phyloP scores from a whole-genome alignment of 2,797 vertebrate genomes.

The Naso thynnoides region DNA sequence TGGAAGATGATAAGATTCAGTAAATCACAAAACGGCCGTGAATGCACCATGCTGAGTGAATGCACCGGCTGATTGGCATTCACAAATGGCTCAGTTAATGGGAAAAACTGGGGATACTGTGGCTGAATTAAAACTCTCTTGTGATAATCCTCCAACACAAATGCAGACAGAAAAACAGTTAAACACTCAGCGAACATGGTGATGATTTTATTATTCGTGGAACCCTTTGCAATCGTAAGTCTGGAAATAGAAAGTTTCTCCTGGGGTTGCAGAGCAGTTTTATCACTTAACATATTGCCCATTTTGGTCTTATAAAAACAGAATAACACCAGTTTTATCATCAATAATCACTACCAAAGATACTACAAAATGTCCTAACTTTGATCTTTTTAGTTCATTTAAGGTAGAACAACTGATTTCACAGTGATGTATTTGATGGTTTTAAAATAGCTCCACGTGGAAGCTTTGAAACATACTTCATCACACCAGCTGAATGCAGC shows the following conservation, averaged over 20 bases:
- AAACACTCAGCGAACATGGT: not conserved
- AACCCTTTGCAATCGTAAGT: not conserved
- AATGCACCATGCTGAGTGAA: conserved; percentile 12
- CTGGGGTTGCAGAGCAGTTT: not conserved
- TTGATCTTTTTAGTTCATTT: not conserved
- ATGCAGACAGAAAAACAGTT: not conserved
- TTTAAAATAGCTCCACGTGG: conserved; percentile 1
- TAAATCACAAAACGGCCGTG: conserved; percentile 26
- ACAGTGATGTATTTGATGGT: conserved; percentile 6
- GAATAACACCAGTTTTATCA: no score
- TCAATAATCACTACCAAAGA: no score
- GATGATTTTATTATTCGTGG: not conserved
- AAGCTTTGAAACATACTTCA: conserved; percentile 38
- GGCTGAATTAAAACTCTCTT: conserved; percentile 18
- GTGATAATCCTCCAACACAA: conserved; percentile 11
- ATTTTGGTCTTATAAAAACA: no score
- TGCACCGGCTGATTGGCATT: conserved; percentile 47
- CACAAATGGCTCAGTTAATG: conserved; percentile 63
- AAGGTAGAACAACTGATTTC: not conserved
- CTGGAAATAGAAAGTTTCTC: not conserved
- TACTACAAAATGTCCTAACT: no score
- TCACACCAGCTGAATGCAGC: conserved; percentile 26
- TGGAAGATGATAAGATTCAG: conserved; percentile 54
- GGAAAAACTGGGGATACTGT: conserved; percentile 33
- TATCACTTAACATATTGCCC: no score